Evolutionary conservation across 2,797 vertebrate genomes (phyloP).

Genomic region (Neosalanx taihuensis): DNA sequence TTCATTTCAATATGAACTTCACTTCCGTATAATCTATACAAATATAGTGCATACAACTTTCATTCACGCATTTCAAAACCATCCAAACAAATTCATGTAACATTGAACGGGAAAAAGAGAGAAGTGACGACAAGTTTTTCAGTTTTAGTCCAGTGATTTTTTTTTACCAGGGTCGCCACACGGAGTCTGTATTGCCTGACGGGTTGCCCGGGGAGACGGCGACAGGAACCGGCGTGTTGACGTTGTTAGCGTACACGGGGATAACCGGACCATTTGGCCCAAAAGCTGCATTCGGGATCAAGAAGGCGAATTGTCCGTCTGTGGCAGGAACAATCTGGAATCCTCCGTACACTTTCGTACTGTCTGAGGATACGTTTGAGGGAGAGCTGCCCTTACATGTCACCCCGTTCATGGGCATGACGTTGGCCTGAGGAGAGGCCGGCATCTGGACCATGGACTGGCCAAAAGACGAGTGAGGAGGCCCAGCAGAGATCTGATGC

Average conservation of each 20-base stretch:
- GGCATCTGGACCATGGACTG: slow-evolving; percentile 82
- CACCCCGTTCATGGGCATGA: slow-evolving; percentile 78
- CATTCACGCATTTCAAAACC: slow-evolving; percentile 72
- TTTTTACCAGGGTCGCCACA: slow-evolving; percentile 96
- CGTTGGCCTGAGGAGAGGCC: slow-evolving; percentile 74
- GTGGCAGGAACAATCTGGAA: slow-evolving; percentile 96
- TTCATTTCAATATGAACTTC: slow-evolving; percentile 98
- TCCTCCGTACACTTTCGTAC: slow-evolving; percentile 88
- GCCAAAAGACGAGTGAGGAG: slow-evolving; percentile 76
- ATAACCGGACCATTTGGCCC: slow-evolving; percentile 86
- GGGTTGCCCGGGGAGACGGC: slow-evolving; percentile 82
- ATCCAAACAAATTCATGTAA: slow-evolving; percentile 59
- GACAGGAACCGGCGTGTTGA: slow-evolving; percentile 71
- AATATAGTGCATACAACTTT: slow-evolving; percentile 89
- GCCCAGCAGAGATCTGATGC: slow-evolving; percentile 78
- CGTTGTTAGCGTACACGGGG: slow-evolving; percentile 85
- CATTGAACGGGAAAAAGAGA: slow-evolving; percentile 61
- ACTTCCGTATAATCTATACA: slow-evolving; percentile 86
- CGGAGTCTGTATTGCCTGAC: slow-evolving; percentile 86
- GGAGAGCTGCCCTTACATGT: slow-evolving; percentile 81
- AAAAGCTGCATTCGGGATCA: slow-evolving; percentile 92
- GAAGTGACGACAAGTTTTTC: slow-evolving; percentile 67
- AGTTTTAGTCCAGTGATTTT: slow-evolving; percentile 15
- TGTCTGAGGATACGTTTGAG: slow-evolving; percentile 72
- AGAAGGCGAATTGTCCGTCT: slow-evolving; percentile 97